Base-by-base conservation (phyloP, 2,888 invertebrate species). In the Malachius bipustulatus region DNA sequence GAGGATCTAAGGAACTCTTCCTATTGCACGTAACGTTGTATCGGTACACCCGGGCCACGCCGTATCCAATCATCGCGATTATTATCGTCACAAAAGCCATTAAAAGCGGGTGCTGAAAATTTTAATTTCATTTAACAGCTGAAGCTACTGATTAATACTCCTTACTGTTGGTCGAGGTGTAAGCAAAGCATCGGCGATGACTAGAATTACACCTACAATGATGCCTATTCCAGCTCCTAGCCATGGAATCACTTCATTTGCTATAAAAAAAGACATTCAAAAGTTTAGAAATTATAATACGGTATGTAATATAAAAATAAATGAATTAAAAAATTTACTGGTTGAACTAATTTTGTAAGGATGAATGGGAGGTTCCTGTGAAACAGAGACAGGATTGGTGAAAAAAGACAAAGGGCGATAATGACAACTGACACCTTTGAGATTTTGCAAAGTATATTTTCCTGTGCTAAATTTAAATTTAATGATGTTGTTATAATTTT, bases 161-260 rank as follows among this genome's bases (percentile, higher is more conserved):
- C 70, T 67, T 63, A 80, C 80, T 46, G 71, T 75, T 29, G 79
- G 77, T 50, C 69, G 75, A 43, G 69, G 62, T 26, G 79, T 76
- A 42, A 77, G 64, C 37, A 73, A 64, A 47, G 74, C 75, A 60
- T 82, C 82, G 37, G 75, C 67, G 43, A 82, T 68, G 34, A 80
- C 77, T 43, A 82, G 68, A 32, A 67, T 62, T 41, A 80, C 78
- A 15, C 82, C 82, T 39, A 78, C 51, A 40, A 79, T 70, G 36
- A 82, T 69, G 4, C 82, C 82, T 46, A 82, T 61, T 32, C 79
- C 80, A 40, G 81, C 75, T 42, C 81, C 78, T 26, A 82, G 64
- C 82, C 81, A 82, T 29, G 82, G 77, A 39, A 77, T 67, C 55
- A 78, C 79, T 51, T 75, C 73, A 55, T 77, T 75, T 43, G 69